Percentiles rank a stretch among this genome's conserved stretches.
phyloP scores from a whole-genome alignment of 1,140 invertebrate genomes.

The Tetramorium alpestre region DNA sequence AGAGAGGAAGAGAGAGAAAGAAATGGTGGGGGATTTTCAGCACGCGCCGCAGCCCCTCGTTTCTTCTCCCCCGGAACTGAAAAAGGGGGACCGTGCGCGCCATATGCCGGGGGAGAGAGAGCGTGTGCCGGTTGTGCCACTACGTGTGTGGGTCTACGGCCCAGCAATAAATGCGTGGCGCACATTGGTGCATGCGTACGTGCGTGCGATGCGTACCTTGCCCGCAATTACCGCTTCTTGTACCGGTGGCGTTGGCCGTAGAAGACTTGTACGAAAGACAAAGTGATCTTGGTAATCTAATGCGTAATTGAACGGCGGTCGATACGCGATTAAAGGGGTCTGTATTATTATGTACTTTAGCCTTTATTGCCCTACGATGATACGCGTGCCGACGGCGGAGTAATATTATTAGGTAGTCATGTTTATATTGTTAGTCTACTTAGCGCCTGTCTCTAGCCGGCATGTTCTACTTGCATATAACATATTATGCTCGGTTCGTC shows the following conservation, averaged over 20 bases:
- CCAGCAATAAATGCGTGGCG: constrained; percentile 50
- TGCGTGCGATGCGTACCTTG: constrained; percentile 35
- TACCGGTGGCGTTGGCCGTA: constrained; percentile 22
- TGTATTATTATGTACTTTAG: constrained; percentile 40
- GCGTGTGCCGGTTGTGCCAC: constrained; percentile 73
- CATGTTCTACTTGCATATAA: not conserved
- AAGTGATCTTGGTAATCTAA: constrained; percentile 57
- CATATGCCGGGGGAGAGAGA: constrained; percentile 80
- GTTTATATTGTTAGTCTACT: constrained; percentile 20
- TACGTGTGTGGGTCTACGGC: constrained; percentile 63
- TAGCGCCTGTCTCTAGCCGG: not conserved
- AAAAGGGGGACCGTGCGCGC: constrained; percentile 76
- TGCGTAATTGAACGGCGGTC: constrained; percentile 57
- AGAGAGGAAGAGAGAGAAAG: constrained; percentile 36
- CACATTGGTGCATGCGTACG: constrained; percentile 28
- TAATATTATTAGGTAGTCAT: constrained; percentile 21
- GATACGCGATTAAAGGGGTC: constrained; percentile 45
- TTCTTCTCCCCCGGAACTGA: constrained; percentile 77
- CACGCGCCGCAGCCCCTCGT: constrained; percentile 84
- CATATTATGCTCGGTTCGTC: not conserved
- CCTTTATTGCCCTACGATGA: constrained; percentile 23
- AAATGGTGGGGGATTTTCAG: constrained; percentile 82
- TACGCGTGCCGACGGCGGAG: not conserved
- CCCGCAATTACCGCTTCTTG: constrained; percentile 50
- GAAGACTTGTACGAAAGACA: constrained; percentile 48